Base-by-base conservation (phyloP, 2,113 vertebrate species). In the Myxocyprinus asiaticus region DNA sequence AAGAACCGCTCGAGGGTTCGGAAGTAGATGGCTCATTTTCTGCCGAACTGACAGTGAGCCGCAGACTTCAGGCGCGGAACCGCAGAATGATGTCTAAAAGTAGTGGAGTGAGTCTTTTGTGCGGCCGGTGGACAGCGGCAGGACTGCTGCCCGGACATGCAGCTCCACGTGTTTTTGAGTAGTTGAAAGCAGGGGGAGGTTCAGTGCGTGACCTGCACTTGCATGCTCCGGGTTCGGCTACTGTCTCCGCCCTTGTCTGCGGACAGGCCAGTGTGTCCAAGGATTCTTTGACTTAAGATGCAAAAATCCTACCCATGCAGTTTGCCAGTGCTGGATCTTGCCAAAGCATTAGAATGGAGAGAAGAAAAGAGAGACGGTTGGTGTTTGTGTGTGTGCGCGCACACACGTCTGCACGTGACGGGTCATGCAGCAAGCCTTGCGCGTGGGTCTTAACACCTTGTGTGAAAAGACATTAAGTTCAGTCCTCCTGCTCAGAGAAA, bases 151-250 rank as follows among this genome's bases (percentile, higher is more conserved):
- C 90, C 85, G 88, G 87, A 90, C 85, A 83, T 90, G 91, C 88
- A 90, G 90, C 90, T 90, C 89, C 89, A 87, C 89, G 87, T 85
- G 85, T 88, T 85, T 91, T 88, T 90, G 87, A 87, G 88, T 87
- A 86, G 88, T 87, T 91, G 89, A 92, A 92, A 90, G 86, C 70
- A 14, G 87, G 80, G 90, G 90, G 91, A 89, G 90, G 90, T 88
- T 87, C 70, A 44, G 89, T 91, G 84, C 90, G 90, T 92, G 91
- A 93, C 91, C 90, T 89, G 90, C 91, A 92, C 91, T 92, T 90
- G 89, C 90, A 90, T 89, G 88, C 86, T 85, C 84, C 45, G 85
- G 85, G 85, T 85, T 80, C 84, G 10, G 90, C 89, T 92, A 90
- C 92, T 91, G 90, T 93, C 90, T 89, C 90, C 72, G 89, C 88